Base-by-base conservation (phyloP, 2,888 invertebrate species). In the Corbicula japonica region DNA sequence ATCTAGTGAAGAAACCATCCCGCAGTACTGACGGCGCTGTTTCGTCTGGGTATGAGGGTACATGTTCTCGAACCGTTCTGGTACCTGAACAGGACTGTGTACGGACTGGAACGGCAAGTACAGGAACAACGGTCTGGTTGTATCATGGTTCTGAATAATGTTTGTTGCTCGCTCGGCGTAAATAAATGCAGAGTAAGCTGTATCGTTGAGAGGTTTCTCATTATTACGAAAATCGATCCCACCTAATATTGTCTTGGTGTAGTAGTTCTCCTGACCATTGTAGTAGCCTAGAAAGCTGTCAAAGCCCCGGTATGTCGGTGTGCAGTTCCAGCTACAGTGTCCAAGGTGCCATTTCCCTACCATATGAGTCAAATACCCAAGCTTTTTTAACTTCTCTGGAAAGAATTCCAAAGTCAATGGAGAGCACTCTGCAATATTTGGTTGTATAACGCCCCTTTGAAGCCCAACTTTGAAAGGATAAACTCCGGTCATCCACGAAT, bases 1-100 rank as follows among this genome's bases (percentile, higher is more conserved):
- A 90, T 98, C 98, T 83, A 98, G 93, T 85, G 96, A 96, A 34
- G 96, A 96, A 0, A 97, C 95, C 96, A 98, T 87, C 1, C 86
- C 87, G 61, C 77, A 84, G 61, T 83, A 87, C 44, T 84, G 61
- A 21, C 85, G 73, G 23, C 87, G 68, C 15, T 81, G 79, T 38
- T 71, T 65, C 23, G 78, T 76, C 28, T 79, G 69, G 12, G 86
- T 79, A 34, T 83, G 56, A 15, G 83, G 84, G 62, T 96, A 1
- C 97, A 95, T 95, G 97, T 84, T n/a, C 69, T 71, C 70, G 35
- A 28, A 66, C 1, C 34, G 41, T 46, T 71, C 32, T 5, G 75
- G 61, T 1, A 86, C 87, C 78, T 87, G 83, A 10, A 86, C 77
- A 0, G 86, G 87, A 21, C 34, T 52, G 52, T 87, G 87, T 12